Evolutionary conservation across 1,140 invertebrate species (phyloP), one percentile per base, ranked within the genome.

Genomic region (Neodiprion virginianus): DNA sequence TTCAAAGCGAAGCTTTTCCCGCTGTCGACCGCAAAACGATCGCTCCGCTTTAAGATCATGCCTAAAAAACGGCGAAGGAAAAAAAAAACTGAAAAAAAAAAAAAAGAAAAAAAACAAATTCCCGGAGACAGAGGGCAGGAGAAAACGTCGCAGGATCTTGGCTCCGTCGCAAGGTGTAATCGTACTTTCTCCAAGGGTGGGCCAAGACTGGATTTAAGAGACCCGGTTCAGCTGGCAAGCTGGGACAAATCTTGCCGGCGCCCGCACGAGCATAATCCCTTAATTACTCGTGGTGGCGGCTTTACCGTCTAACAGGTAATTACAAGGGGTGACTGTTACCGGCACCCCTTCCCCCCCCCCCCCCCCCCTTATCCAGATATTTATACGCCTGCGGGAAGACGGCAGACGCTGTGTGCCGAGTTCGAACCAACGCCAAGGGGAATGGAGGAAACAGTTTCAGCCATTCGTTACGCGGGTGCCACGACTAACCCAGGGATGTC

Each of bases 211-310:
- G 53, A 61, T 72, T 72, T 75, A 72, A 74, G 49, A 48, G 53
- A 73, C 48, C 50, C 17, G 49, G 53, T 76, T 75, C 28, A 77
- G 74, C 11, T 9, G 72, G 48, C 72, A 40, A 40, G 28, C 28
- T 40, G 0, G 28, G 74, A 76, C 77, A 79, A 81, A 80, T 81
- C 80, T 81, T 79, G 71, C 72, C 76, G 53, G 53, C 78, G 80
- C 80, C 28, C 28, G 75, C 77, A 78, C 76, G 74, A 78, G 75
- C 78, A 76, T 77, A 83, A 79, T 82, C 81, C 79, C 74, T 82
- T 82, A 81, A 83, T 83, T 82, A 82, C 75, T 78, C 77, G 78
- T 70, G 53, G 76, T 74, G 73, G 53, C 75, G 12, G 12, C 69
- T 75, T 76, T 76, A 47, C 23, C 74, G 65, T 66, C 80, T 78